Evolutionary conservation across 1,140 invertebrate species (phyloP), one percentile per base, ranked within the genome.

Genomic region (Apis cerana): DNA sequence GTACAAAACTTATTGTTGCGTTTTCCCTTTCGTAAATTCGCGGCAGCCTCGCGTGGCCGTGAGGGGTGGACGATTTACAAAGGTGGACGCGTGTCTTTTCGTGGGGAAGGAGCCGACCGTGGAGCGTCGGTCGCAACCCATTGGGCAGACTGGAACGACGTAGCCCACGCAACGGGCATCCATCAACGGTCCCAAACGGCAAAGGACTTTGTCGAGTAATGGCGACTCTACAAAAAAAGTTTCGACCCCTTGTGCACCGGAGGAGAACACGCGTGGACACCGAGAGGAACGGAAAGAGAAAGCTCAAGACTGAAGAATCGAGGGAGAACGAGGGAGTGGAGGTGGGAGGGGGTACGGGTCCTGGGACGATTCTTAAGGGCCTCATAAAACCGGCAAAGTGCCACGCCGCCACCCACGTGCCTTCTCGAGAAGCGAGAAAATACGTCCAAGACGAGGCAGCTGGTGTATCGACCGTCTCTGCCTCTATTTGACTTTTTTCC

Each of bases 141-240:
- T 90, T 87, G 88, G 86, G 86, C 86, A 86, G 67, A 82, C 72
- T 82, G 88, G 85, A 87, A 92, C 89, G 89, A 77, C 86, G 71
- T 64, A 89, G 91, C 91, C 92, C 91, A 92, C 92, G 92, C 92
- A 92, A 92, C 61, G 89, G 88, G 85, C 91, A 92, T 92, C 91
- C 90, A 92, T 92, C 92, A 92, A 91, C 90, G 84, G 82, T 71
- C 80, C 90, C 82, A 91, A 92, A 91, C 81, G 23, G 88, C 89
- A 85, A 88, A 92, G 89, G 89, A 91, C 91, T 92, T 91, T 93
- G 90, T 92, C 92, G 91, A 93, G 91, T 92, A 92, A 92, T 92
- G 91, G 91, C 91, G 91, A 92, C 86, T 87, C 72, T 87, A 90
- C 84, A 91, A 91, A 43, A 33, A 92, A 92, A 86, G 82, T 80